A percentile compares a stretch with the other conserved stretches of the same genome.
These are phyloP conservation scores for Allacma fusca DNA, from an alignment of 2,888 invertebrate genomes.

Conservation along the genomic window DNA sequence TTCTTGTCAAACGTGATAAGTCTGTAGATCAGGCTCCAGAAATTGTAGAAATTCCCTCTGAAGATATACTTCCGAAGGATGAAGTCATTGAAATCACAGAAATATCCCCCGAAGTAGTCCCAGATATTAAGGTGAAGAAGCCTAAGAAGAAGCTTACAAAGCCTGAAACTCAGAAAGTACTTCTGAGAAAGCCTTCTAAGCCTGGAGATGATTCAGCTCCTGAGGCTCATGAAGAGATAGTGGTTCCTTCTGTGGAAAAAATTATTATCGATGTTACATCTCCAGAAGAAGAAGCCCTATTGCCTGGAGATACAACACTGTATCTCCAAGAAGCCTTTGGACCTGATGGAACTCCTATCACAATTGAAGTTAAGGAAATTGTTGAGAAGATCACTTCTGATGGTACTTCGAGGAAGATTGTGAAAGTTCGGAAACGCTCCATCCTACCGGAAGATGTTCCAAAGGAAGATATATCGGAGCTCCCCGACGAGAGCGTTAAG, in stretches of 20 bases:
- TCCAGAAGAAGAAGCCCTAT: no score
- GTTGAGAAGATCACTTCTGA: background rate
- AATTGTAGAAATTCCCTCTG: background rate
- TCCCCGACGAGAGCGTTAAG: background rate
- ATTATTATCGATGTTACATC: no score
- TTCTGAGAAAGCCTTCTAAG: no score
- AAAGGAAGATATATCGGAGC: background rate
- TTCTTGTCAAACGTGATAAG: no score
- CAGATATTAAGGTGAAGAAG: no score
- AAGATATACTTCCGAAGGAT: background rate
- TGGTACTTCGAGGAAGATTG: background rate
- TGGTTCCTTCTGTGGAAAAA: no score
- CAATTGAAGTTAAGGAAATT: background rate
- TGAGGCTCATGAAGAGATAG: no score
- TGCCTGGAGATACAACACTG: no score
- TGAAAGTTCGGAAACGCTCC: background rate
- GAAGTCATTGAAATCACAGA: background rate
- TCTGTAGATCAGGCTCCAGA: no score
- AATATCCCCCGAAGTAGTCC: background rate
- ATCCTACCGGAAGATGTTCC: background rate
- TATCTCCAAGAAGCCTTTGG: background rate
- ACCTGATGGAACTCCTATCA: background rate
- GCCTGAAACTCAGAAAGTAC: no score
- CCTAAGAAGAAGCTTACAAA: no score
- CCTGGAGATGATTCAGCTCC: no score